Conservation (phyloP, 2,113 vertebrate species). For the Gymnobelideus leadbeateri region DNA sequence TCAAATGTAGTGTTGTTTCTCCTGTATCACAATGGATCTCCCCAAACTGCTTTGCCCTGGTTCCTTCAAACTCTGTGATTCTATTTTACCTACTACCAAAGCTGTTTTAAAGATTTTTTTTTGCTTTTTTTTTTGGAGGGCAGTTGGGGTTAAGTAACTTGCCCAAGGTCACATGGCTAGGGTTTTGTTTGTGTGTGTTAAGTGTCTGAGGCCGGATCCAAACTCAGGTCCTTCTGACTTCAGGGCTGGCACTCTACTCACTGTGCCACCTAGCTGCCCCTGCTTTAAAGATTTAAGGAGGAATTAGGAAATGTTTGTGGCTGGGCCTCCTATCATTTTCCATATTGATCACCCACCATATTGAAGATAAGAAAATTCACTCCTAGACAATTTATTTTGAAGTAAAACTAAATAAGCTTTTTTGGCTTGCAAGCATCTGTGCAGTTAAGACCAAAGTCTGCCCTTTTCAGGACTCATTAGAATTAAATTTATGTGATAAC, state of each 20-base stretch:
- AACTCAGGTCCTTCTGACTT: too few relatives aligned
- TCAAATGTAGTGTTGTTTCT: not conserved
- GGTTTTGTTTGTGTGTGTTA: too few relatives aligned
- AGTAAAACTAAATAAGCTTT: not conserved
- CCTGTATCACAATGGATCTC: not conserved
- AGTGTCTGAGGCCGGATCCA: too few relatives aligned
- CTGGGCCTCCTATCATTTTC: not conserved
- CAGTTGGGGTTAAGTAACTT: too few relatives aligned
- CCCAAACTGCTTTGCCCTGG: not conserved
- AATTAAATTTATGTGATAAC: not conserved
- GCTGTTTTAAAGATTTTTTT: not conserved
- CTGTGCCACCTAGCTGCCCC: too few relatives aligned
- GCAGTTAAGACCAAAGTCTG: not conserved
- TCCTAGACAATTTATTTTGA: not conserved
- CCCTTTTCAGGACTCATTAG: not conserved
- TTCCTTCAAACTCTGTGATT: not conserved
- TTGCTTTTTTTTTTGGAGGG: too few relatives aligned
- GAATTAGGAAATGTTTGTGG: not conserved
- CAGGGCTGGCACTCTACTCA: too few relatives aligned
- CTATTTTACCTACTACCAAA: not conserved
- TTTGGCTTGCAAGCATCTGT: not conserved
- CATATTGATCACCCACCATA: not conserved
- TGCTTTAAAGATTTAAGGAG: not conserved
- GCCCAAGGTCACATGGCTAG: too few relatives aligned
- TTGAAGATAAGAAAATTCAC: not conserved